Evolutionary conservation across 2,888 invertebrate genomes (phyloP).

Genomic region (Asteroscopus sphinx): DNA sequence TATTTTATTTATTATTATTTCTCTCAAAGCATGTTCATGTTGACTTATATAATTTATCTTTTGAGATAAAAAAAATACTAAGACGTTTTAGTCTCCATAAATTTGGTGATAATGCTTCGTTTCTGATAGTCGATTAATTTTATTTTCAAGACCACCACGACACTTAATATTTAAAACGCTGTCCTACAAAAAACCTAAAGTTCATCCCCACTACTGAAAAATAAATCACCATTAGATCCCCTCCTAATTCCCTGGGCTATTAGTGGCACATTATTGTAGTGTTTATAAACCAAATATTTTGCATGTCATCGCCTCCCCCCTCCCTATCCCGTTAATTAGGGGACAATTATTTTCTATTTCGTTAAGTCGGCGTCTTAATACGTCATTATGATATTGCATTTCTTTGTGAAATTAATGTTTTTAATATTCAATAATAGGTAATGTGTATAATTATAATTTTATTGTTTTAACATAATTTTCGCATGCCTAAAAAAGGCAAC

Average conservation of each 20-base stretch:
- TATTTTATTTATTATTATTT: too few species aligned
- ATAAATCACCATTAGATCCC: conserved; percentile 64
- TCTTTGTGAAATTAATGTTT: background rate
- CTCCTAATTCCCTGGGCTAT: conserved; percentile 64
- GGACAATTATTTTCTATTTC: conserved; percentile 50
- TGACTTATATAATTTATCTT: too few species aligned
- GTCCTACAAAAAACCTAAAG: conserved; percentile 4
- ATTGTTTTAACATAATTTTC: too few species aligned
- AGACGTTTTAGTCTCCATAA: too few species aligned
- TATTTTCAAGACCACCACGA: too few species aligned
- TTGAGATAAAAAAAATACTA: too few species aligned
- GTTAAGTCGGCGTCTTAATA: conserved; percentile 11
- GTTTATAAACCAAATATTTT: conserved; percentile 63
- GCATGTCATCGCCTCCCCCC: conserved; percentile 56
- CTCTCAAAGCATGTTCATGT: too few species aligned
- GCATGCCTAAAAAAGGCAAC: too few species aligned
- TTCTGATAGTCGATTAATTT: too few species aligned
- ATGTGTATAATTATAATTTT: too few species aligned
- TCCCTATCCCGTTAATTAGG: conserved; percentile 42
- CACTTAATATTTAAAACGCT: background rate
- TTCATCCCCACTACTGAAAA: conserved; percentile 26
- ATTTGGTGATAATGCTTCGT: too few species aligned
- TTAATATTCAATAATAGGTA: too few species aligned
- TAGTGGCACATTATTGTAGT: conserved; percentile 63
- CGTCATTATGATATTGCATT: background rate